phyloP scores from a whole-genome alignment of 2,888 invertebrate genomes.

The Esperia sulphurella region DNA sequence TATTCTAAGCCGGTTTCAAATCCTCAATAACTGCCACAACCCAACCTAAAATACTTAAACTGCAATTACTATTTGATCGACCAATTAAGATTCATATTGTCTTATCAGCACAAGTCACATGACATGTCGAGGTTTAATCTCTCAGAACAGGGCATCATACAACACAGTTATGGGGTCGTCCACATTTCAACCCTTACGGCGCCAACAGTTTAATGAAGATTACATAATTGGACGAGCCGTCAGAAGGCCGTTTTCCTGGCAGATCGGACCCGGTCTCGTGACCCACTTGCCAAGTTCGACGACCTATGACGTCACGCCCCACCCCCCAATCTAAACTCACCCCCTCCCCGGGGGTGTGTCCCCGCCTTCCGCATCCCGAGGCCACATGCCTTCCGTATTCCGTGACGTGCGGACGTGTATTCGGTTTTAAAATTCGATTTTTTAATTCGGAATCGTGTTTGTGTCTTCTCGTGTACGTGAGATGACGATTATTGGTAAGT shows the following conservation, averaged over 20 bases:
- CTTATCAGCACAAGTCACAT: no score
- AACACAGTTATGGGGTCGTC: no score
- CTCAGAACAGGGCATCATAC: no score
- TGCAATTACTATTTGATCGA: no score
- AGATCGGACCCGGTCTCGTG: slow-evolving; percentile 60
- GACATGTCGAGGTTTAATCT: no score
- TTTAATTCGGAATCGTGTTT: slow-evolving; percentile 17
- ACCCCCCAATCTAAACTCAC: slow-evolving; percentile 32
- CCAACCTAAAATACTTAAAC: no score
- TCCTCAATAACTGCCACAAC: no score
- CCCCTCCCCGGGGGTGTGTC: slow-evolving; percentile 60
- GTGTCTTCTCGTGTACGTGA: slow-evolving; percentile 24
- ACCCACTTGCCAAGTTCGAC: slow-evolving; percentile 68
- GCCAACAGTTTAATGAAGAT: neutral
- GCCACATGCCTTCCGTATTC: slow-evolving; percentile 58
- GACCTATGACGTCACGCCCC: slow-evolving; percentile 73
- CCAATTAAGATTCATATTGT: no score
- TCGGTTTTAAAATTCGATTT: slow-evolving; percentile 19
- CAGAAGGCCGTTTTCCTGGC: slow-evolving; percentile 37
- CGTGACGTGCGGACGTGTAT: slow-evolving; percentile 48
- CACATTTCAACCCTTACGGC: no score
- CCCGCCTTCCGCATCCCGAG: slow-evolving; percentile 48
- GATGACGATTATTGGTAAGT: slow-evolving; percentile 68
- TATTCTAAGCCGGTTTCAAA: no score
- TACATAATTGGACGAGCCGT: slow-evolving; percentile 16